Conservation (phyloP, 2,113 vertebrate species). For the Albula goreensis region DNA sequence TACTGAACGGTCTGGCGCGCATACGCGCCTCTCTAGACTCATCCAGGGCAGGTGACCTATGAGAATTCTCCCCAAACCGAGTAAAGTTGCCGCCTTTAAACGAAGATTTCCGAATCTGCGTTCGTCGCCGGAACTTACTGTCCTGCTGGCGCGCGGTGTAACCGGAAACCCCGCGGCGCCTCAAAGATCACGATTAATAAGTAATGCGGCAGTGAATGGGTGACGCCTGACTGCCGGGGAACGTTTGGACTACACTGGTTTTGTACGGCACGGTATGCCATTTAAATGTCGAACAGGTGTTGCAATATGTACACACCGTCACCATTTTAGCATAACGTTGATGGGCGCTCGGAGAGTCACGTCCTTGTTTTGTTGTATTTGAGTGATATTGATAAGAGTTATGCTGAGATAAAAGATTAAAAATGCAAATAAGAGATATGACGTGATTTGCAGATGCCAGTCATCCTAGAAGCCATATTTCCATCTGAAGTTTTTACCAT, state of each 20-base stretch:
- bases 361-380: not conserved
- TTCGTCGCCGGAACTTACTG: not conserved
- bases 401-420: too few species aligned
- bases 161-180: slow-evolving; percentile 2
- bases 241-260: not conserved
- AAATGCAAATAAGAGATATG: too few species aligned
- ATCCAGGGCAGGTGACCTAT: not conserved
- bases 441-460: too few species aligned
- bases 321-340: not conserved
- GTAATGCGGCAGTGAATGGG: not conserved
- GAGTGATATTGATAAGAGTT: too few species aligned
- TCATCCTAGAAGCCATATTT: too few species aligned
- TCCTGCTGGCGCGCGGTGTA: not conserved
- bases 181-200: slow-evolving; percentile 16
- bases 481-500: too few species aligned
- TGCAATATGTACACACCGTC: not conserved
- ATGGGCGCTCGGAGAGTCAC: not conserved
- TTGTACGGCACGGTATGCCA: not conserved
- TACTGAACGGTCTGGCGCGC: not conserved
- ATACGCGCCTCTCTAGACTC: not conserved
- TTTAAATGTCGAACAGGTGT: not conserved
- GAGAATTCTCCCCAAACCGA: too few species aligned
- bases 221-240: not conserved
- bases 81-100: not conserved
- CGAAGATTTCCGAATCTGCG: not conserved